Conservation (phyloP, 35 echinoderm and acorn worm genomes). For the Diadema setosum region DNA sequence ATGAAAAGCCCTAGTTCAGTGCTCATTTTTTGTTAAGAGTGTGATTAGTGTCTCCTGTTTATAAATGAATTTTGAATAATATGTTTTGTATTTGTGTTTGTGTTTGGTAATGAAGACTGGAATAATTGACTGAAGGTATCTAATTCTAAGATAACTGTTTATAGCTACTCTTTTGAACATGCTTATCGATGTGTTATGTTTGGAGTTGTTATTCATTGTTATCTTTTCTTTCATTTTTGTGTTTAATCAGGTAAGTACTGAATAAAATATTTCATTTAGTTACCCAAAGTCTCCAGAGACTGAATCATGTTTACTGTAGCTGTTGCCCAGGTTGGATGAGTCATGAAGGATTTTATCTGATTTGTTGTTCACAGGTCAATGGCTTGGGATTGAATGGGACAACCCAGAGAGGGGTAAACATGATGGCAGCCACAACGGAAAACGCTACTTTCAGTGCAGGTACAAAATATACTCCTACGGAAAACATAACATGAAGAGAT, state of each 20-base stretch:
- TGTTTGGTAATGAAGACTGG: no score
- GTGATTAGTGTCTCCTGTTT: no score
- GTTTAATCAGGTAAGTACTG: neutral
- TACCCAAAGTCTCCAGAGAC: neutral
- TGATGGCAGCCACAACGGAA: conserved; percentile 80
- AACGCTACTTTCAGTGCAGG: conserved; percentile 78
- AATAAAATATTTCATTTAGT: neutral
- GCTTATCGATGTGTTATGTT: neutral
- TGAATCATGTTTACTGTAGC: neutral
- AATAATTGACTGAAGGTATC: no score
- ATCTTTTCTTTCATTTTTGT: neutral
- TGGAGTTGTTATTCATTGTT: neutral
- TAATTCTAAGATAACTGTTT: no score
- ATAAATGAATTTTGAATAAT: no score
- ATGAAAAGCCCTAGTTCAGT: no score
- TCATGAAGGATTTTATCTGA: neutral
- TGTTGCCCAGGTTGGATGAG: neutral
- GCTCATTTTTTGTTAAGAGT: no score
- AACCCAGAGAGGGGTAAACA: conserved; percentile 80
- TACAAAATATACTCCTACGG: neutral
- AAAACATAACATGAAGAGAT: no score
- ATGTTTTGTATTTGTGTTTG: no score
- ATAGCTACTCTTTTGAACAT: no score
- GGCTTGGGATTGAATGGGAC: conserved; percentile 98
- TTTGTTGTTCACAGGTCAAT: conserved; percentile 45